These are phyloP conservation scores for Poeciliopsis occidentalis DNA, from an alignment of 2,113 vertebrate species.

Conservation along the genomic window DNA sequence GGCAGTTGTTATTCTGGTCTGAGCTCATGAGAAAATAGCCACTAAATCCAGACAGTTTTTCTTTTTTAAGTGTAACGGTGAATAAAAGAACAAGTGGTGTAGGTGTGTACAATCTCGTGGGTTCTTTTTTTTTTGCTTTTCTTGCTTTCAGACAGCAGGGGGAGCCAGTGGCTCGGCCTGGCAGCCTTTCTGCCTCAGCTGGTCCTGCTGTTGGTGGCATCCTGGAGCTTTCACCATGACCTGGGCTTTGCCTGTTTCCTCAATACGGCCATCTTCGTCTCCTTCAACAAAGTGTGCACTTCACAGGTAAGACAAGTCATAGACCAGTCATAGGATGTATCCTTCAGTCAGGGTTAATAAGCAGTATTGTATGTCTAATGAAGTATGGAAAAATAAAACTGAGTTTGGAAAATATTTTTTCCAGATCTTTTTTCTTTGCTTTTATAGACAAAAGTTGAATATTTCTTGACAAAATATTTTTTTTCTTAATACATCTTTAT, in stretches of 20 bases:
- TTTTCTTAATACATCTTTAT: not conserved
- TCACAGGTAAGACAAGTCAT: conserved; percentile 81
- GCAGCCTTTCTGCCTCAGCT: conserved; percentile 90
- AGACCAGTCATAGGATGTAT: not conserved
- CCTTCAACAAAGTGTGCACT: conserved; percentile 98
- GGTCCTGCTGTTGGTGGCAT: conserved; percentile 81
- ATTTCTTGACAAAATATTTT: not conserved
- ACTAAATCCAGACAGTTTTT: not conserved
- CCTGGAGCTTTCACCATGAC: conserved; percentile 84
- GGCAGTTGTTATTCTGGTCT: no score
- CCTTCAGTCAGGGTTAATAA: no score
- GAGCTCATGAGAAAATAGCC: no score
- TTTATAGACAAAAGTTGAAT: not conserved
- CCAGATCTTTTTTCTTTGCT: not conserved
- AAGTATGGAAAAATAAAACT: no score
- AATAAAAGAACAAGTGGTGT: not conserved
- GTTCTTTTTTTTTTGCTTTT: not conserved
- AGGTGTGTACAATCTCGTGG: not conserved
- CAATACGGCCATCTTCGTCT: conserved; percentile 90
- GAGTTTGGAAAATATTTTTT: not conserved
- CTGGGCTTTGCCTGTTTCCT: conserved; percentile 91
- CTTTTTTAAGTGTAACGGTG: not conserved
- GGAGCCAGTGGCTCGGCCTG: conserved; percentile 85
- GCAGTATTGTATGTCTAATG: no score
- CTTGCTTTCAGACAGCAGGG: conserved; percentile 77